Evolutionary conservation across 1,140 invertebrate genomes (phyloP).

Genomic region (Dendroctonus valens): DNA sequence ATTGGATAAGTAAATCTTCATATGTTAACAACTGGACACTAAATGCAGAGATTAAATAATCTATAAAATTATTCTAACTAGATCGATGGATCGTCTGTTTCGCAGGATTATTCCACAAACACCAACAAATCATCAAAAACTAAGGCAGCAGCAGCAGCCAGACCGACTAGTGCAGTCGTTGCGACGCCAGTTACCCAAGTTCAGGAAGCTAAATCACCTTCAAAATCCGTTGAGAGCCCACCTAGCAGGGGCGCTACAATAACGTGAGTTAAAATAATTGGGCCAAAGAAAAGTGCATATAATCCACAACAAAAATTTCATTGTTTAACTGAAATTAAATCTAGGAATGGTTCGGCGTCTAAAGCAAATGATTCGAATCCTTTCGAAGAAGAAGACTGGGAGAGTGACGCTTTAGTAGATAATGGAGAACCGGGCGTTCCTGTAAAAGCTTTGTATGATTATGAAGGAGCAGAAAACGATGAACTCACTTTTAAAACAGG

Average conservation of each 20-base stretch:
- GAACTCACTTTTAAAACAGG: conserved; percentile 96
- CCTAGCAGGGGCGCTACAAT: conserved; percentile 53
- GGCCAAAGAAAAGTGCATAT: too few species aligned
- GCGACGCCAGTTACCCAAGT: conserved; percentile 34
- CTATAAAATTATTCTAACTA: too few species aligned
- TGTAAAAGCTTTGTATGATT: conserved; percentile 94
- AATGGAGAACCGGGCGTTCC: conserved; percentile 90
- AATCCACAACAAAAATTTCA: conserved; percentile 3
- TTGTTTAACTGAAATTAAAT: neutral
- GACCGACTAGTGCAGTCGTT: conserved; percentile 44
- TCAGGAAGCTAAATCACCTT: conserved; percentile 37
- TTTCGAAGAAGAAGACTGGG: conserved; percentile 85
- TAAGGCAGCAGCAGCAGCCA: conserved; percentile 48
- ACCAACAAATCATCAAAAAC: conserved; percentile 49
- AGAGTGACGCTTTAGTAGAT: conserved; percentile 79
- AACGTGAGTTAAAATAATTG: conserved; percentile 50
- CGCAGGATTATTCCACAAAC: conserved; percentile 52
- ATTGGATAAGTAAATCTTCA: too few species aligned
- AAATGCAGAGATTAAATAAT: too few species aligned
- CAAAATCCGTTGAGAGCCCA: conserved; percentile 45
- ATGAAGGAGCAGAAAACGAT: conserved; percentile 93
- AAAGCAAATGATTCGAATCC: conserved; percentile 71
- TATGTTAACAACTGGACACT: too few species aligned
- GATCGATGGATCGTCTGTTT: neutral
- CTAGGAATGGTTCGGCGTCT: conserved; percentile 59